Evolutionary conservation across 2,888 invertebrate genomes (phyloP), one percentile per base, ranked within the genome.

Genomic region (Cyclophora punctaria): DNA sequence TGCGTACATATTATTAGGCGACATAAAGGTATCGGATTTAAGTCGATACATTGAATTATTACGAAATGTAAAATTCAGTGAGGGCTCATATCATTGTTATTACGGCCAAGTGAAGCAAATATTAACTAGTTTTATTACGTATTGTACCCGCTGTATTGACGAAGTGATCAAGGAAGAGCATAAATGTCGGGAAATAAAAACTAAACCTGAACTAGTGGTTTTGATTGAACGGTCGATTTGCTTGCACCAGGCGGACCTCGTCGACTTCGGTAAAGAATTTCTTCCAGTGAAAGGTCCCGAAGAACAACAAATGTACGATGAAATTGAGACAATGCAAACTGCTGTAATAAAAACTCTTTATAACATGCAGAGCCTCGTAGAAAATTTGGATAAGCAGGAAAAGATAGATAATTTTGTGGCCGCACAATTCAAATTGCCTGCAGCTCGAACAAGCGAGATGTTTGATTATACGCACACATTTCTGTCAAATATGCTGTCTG

Each of bases 41-140:
- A 66, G 59, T 45, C 51, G 60, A 34, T 79, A 71, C 46, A 54
- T 84, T 2, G 55, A 48, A 7, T 55, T 67, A 34, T 47, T 83
- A 20, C 40, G 57, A 6, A 40, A 60, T 6, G 52, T 76, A 5
- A 60, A 70, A 52, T 72, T 71, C n/a, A 58, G 62, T 47, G 75
- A 77, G 52, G 72, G 66, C 3, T 53, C 50, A 0, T 73, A 78
- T 44, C 69, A 76, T 47, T 57, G 62, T 1, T 82, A 73, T 55
- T 85, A 79, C 46, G 78, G 78, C 0, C 65, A 78, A 46, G 51
- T 84, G 3, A 83, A 79, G 57, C 62, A 56, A 34, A 58, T 75
- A 2, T 52, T 83, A 0, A 63, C 58, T 3, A 70, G 73, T 44
- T 84, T 79, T 54, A 51, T 75, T 2, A 60, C 55, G 47, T 77